Evolutionary conservation across 1,140 invertebrate genomes (phyloP).

Genomic region (Steinernema khuongi): DNA sequence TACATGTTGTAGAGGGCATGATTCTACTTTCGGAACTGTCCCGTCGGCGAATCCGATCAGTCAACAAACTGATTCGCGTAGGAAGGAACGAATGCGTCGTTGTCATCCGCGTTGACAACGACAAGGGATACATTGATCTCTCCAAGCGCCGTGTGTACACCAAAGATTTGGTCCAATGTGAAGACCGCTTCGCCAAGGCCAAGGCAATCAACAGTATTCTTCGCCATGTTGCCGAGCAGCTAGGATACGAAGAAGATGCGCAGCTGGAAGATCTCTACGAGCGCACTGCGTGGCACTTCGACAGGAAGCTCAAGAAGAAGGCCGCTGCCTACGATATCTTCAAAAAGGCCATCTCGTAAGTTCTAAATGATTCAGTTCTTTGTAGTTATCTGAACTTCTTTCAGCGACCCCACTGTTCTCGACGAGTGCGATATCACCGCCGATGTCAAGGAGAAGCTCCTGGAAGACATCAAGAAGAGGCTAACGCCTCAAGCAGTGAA

Average conservation of each 20-base stretch:
- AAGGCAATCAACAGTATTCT: conserved; percentile 93
- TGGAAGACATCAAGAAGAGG: conserved; percentile 90
- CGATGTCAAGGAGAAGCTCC: conserved; percentile 80
- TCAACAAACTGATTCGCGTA: conserved; percentile 97
- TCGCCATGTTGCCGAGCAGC: conserved; percentile 87
- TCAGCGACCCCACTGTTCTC: conserved; percentile 81
- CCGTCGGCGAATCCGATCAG: conserved; percentile 91
- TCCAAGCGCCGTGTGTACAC: conserved; percentile 95
- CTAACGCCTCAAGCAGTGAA: conserved; percentile 96
- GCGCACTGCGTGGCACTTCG: conserved; percentile 98
- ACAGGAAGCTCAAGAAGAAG: conserved; percentile 92
- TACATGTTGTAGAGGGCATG: conserved; percentile 61
- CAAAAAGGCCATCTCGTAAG: conserved; percentile 92
- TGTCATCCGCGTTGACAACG: conserved; percentile 97
- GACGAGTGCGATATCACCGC: conserved; percentile 92
- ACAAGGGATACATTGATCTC: conserved; percentile 99
- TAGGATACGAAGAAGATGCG: conserved; percentile 81
- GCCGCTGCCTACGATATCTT: conserved; percentile 94
- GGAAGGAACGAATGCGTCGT: conserved; percentile 98
- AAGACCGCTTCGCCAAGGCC: conserved; percentile 94
- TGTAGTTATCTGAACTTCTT: conserved; percentile 37
- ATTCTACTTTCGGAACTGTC: conserved; percentile 81
- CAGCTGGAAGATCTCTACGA: conserved; percentile 89
- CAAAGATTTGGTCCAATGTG: conserved; percentile 95
- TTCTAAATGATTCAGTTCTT: conserved; percentile 28